These are phyloP conservation scores for Petrocephalus zakoni DNA, from an alignment of 2,113 vertebrate genomes.

Conservation along the genomic window DNA sequence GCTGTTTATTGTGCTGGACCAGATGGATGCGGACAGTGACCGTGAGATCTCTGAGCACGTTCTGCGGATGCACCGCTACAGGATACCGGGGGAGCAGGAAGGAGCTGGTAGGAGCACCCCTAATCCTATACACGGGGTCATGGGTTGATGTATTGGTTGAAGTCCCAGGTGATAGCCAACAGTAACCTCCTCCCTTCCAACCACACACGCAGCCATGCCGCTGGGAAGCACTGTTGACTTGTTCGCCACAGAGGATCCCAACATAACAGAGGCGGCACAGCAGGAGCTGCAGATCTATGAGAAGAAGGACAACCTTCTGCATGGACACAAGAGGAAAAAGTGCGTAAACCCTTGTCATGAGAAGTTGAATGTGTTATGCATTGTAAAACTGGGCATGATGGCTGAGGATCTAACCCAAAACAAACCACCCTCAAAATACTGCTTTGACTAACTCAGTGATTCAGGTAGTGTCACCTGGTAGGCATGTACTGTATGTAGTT, in stretches of 20 bases:
- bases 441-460: neutral
- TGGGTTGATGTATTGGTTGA: neutral
- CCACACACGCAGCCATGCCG: slow-evolving; percentile 40
- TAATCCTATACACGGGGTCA: neutral
- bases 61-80: slow-evolving; percentile 44
- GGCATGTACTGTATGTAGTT: too few relatives aligned
- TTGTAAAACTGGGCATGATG: neutral
- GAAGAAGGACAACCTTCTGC: slow-evolving; percentile 46
- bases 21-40: slow-evolving; percentile 46
- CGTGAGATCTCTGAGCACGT: slow-evolving; percentile 48
- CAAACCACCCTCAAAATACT: neutral
- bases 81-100: slow-evolving; percentile 42
- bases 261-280: slow-evolving; percentile 39
- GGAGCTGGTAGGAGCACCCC: slow-evolving; percentile 33
- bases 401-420: neutral
- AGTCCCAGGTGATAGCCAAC: neutral
- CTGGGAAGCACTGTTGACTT: slow-evolving; percentile 49
- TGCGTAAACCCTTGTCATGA: slow-evolving; percentile 2
- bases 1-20: slow-evolving; percentile 50
- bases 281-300: slow-evolving; percentile 51
- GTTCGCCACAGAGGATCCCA: slow-evolving; percentile 50
- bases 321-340: slow-evolving; percentile 46
- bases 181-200: neutral
- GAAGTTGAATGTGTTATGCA: neutral
- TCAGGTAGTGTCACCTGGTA: neutral